Evolutionary conservation across 2,888 invertebrate genomes (phyloP), one percentile per base, ranked within the genome.

Genomic region (Stomorhina lunata): DNA sequence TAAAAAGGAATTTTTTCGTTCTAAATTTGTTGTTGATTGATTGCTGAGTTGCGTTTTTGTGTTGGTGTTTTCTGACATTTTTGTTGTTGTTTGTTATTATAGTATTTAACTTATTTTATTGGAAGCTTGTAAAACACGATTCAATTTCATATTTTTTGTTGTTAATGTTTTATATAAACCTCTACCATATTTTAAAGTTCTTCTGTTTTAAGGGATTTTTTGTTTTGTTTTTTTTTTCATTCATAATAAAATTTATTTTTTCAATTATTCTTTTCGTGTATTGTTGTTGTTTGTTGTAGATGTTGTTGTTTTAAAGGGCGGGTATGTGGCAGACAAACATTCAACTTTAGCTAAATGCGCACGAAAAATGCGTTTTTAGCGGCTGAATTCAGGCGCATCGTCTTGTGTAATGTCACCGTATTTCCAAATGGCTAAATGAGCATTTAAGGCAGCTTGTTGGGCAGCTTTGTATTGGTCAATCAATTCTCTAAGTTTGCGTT

Each of bases 391-490:
- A 43, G 89, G 89, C 87, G 90, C 89, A 86, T 91, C 91, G 81
- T 91, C 91, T 84, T 91, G 90, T 78, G 91, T 91, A 76, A 99
- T 97, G 92, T 99, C 99, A n/a, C 99, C 99, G 90, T 99, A 99
- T 89, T 96, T 95, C 99, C 99, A 99, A 88, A 99, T 95, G 91
- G 96, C 96, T 87, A 95, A 93, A 90, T 97, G 97, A 86, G 95
- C 94, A 88, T 94, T 94, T 92, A 96, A 96, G 22, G 99, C 99
- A 85, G 94, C 93, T 84, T 96, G 95, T 91, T 98, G 96, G 53
- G 98, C 97, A 76, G 94, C 94, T 89, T 93, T 93, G 92, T 98
- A 99, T 87, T 97, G 96, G 48, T 93, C 92, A 80, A 95, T 94
- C 90, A 98, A 91, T 89, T 94, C 94, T 82, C 94, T 94, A 84